Conservation (phyloP, 1,140 invertebrate genomes). For the Aphelenchoides fujianensis region DNA sequence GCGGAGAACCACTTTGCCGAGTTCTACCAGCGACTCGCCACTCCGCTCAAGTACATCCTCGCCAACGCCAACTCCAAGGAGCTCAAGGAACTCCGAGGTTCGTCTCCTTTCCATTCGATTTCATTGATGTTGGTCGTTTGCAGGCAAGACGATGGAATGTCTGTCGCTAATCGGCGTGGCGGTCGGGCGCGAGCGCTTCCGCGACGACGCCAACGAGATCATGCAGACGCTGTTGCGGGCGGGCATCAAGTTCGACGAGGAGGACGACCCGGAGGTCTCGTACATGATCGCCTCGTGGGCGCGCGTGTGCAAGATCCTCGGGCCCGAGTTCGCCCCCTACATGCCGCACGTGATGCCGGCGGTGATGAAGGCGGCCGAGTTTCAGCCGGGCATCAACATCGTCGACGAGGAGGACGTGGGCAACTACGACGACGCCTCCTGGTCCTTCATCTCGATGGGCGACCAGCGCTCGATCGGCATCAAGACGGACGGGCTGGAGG, state of each 20-base stretch:
- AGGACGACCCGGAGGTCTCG: constrained; percentile 73
- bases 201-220: constrained; percentile 85
- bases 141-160: constrained; percentile 95
- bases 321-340: constrained; percentile 90
- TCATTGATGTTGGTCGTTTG: constrained; percentile 67
- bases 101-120: constrained; percentile 55
- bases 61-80: constrained; percentile 80
- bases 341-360: constrained; percentile 94
- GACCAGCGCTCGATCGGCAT: constrained; percentile 74
- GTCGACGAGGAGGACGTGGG: constrained; percentile 74
- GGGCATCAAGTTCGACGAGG: constrained; percentile 70
- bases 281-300: constrained; percentile 99
- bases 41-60: constrained; percentile 87
- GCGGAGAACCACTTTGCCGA: constrained; percentile 87
- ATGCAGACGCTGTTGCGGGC: constrained; percentile 92
- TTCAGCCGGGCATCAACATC: constrained; percentile 94
- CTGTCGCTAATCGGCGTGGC: constrained; percentile 95
- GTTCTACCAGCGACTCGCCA: constrained; percentile 75
- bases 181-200: constrained; percentile 91
- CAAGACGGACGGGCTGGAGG: constrained; percentile 77
- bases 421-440: constrained; percentile 77
- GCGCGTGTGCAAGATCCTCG: constrained; percentile 93
- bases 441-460: constrained; percentile 94
- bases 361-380: constrained; percentile 86
- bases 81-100: constrained; percentile 65